Evolutionary conservation across 2,888 invertebrate genomes (phyloP).

Genomic region (Chrysolina oricalcia): DNA sequence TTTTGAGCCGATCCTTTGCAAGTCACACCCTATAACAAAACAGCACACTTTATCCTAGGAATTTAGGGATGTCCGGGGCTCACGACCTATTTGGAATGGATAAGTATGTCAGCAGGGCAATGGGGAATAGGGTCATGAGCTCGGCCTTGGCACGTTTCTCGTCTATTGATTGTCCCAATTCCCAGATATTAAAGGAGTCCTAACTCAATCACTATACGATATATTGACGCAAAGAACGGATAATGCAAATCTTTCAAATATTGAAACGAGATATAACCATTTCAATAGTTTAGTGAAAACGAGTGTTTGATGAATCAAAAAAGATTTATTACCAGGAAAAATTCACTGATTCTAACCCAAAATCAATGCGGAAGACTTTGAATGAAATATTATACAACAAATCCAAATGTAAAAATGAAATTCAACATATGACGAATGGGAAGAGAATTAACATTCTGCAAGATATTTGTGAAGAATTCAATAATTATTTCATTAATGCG

Average conservation of each 20-base stretch:
- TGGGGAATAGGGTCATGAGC: slow-evolving; percentile 32
- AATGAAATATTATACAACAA: too few species aligned
- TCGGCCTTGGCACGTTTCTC: slow-evolving; percentile 45
- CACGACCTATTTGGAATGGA: slow-evolving; percentile 32
- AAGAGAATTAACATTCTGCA: too few species aligned
- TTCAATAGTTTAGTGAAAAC: too few species aligned
- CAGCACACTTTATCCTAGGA: neutral
- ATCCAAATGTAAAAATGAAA: too few species aligned
- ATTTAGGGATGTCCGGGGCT: slow-evolving; percentile 33
- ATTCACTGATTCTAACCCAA: too few species aligned
- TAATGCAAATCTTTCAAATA: neutral
- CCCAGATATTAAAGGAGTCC: slow-evolving; percentile 7
- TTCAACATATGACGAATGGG: too few species aligned
- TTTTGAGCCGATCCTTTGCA: neutral
- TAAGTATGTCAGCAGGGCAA: slow-evolving; percentile 32
- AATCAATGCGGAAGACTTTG: too few species aligned
- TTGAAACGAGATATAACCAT: too few species aligned
- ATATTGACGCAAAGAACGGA: neutral
- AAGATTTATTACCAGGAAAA: too few species aligned
- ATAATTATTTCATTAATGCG: too few species aligned
- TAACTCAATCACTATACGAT: neutral
- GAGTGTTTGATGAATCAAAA: too few species aligned
- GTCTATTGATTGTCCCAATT: slow-evolving; percentile 44
- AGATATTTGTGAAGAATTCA: too few species aligned
- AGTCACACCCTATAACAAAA: neutral